Percentiles rank a stretch among this genome's conserved stretches.
phyloP scores from a whole-genome alignment of 2,888 invertebrate genomes.

The Drosophila lacicola region DNA sequence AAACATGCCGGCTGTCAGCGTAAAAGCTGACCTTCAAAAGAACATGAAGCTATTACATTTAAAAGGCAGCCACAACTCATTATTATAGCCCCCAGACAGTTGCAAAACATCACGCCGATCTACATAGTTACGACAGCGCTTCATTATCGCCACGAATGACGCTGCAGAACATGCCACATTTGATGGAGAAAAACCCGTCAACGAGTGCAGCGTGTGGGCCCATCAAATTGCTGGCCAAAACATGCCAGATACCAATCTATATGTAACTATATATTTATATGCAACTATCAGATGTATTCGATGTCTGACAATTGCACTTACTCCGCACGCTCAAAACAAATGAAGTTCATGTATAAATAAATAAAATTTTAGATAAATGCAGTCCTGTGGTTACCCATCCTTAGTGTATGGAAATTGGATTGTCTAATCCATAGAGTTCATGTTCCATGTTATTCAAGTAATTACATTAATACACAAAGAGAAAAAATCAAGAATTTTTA shows the following conservation, averaged over 20 bases:
- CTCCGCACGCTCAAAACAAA: slow-evolving; percentile 12
- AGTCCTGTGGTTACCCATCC: slow-evolving; percentile 2
- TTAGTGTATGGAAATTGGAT: too few relatives aligned
- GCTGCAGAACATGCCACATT: slow-evolving; percentile 38
- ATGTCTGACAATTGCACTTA: slow-evolving; percentile 6
- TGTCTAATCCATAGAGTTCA: too few relatives aligned
- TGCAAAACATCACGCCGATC: slow-evolving; percentile 47
- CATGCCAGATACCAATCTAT: slow-evolving; percentile 30
- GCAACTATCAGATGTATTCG: slow-evolving; percentile 9
- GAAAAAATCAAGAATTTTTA: too few relatives aligned
- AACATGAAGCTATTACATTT: slow-evolving; percentile 34
- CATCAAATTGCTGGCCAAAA: slow-evolving; percentile 41
- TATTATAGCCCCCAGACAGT: slow-evolving; percentile 12
- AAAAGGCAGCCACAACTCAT: slow-evolving; percentile 31
- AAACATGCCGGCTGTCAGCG: slow-evolving; percentile 7
- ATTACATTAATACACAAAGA: too few relatives aligned
- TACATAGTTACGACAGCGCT: slow-evolving; percentile 33
- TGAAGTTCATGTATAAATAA: background rate
- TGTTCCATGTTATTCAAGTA: too few relatives aligned
- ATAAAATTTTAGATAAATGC: slow-evolving; percentile 29
- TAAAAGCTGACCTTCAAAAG: slow-evolving; percentile 42
- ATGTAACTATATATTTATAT: background rate
- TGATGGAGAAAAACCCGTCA: slow-evolving; percentile 15
- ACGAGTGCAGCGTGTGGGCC: background rate
- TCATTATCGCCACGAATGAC: slow-evolving; percentile 43